Base-by-base conservation (phyloP, 1,140 invertebrate genomes). In the Trichomalopsis sarcophagae region DNA sequence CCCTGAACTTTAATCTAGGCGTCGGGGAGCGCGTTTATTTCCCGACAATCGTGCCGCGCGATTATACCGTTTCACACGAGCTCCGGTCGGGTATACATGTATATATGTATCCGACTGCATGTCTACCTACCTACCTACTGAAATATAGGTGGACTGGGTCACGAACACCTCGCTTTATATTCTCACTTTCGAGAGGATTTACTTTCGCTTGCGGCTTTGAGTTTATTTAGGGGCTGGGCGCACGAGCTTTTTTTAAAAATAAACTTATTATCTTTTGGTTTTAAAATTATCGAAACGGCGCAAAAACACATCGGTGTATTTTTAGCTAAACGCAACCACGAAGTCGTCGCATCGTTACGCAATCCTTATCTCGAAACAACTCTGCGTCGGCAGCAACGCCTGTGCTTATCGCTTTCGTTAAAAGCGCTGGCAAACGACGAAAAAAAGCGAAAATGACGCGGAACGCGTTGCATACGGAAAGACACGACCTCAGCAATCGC, bases 1-100 rank as follows among this genome's bases (percentile, higher is more conserved):
- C 40, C 50, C 74, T 83, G 23, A 83, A 76, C 23, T 77, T 44
- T 75, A 82, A 66, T 76, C 69, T 82, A 17, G 33, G 9, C 30
- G n/a, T 74, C 30, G 62, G 2, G 9, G 33, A 5, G 74, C 17
- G 74, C 13, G 21, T 78, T 36, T 66, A 27, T 36, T 66, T 78
- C 66, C 17, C 27, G 40, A 23, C 11, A 10, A 27, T 30, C 55
- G 27, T 50, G 27, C 10, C 55, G 44, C 17, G 27, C 55, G 44
- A 78, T 78, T 11, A 78, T 33, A 78, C 23, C 74, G 21, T 17
- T 75, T 75, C 17, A 33, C 36, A 40, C 10, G 23, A 11, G 66
- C 7, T 74, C 27, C n/a, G n/a, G 68, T 5, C 33, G 14, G 10
- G 33, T n/a, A 13, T 36, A 27, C 27, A 27, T 27, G 27, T 27